Evolutionary conservation across 2,113 vertebrate genomes (phyloP), one percentile per base, ranked within the genome.

Genomic region (Hippolais icterina): DNA sequence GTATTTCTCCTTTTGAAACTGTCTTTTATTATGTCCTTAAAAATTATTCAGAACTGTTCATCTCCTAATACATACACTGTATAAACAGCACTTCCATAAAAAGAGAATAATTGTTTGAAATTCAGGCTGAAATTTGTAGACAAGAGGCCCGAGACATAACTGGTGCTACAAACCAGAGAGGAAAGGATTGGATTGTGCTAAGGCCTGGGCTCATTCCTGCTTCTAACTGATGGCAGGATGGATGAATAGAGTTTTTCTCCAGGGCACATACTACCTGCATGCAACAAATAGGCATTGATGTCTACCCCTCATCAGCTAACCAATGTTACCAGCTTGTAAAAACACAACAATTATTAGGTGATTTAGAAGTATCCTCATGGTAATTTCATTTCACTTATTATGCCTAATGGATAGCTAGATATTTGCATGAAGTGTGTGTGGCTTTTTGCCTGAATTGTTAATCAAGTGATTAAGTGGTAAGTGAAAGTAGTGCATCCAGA

Each of bases 371-470:
- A 96, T 95, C 85, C 96, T 96, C 92, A 96, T 75, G 85, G 79
- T 94, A 96, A 96, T 96, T 96, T 96, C 90, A 94, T 97, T 96
- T 95, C 92, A 86, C 93, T 96, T 94, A 72, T 94, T 93, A 90
- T 63, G 90, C 68, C 76, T 96, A 96, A 96, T 95, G 85, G 94
- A 95, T 95, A 95, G 88, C 85, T 64, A 89, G 96, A 93, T 93
- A 97, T 97, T 97, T 96, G 88, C 96, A 97, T 96, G 83, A 96
- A 95, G 90, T 95, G 85, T 96, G 94, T 86, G 90, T 96, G 96
- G 94, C 94, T 97, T 96, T 97, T 95, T 94, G 93, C 93, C 94
- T 95, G 89, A 96, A 96, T 92, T 94, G 96, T 97, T 96, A 96
- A 96, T 95, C 41, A 33, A 49, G 85, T 94, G 88, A 96, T 97